phyloP scores from a whole-genome alignment of 1,140 invertebrate genomes.

The Pogonomyrmex barbatus region DNA sequence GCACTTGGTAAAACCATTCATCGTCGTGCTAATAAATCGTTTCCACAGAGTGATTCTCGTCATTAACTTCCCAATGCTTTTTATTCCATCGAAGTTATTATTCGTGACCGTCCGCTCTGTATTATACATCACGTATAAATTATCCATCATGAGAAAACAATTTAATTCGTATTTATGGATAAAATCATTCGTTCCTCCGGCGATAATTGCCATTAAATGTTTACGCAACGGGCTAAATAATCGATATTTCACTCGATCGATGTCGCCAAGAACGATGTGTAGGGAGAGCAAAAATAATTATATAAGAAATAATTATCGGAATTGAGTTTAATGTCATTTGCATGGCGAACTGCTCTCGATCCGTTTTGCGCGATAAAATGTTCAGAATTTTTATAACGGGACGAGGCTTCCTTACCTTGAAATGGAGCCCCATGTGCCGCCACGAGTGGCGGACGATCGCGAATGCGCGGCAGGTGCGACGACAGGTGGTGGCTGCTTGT shows the following conservation, averaged over 20 bases:
- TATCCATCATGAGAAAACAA: background rate
- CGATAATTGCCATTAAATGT: slow-evolving; percentile 38
- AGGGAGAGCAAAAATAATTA: background rate
- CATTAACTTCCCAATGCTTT: background rate
- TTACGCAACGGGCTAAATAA: slow-evolving; percentile 1
- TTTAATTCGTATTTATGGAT: slow-evolving; percentile 8
- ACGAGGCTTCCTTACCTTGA: slow-evolving; percentile 79
- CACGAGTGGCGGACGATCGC: slow-evolving; percentile 83
- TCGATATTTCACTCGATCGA: slow-evolving; percentile 36
- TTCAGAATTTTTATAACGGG: background rate
- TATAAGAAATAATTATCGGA: slow-evolving; percentile 5
- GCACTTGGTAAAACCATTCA: slow-evolving; percentile 25
- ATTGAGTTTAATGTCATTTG: background rate
- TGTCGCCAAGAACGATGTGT: background rate
- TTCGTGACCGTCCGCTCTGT: background rate
- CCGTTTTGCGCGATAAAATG: slow-evolving; percentile 4
- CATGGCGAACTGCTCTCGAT: background rate
- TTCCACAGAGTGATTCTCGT: background rate
- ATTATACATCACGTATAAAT: slow-evolving; percentile 12
- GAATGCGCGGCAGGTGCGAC: slow-evolving; percentile 83
- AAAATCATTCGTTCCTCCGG: background rate
- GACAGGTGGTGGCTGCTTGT: slow-evolving; percentile 82
- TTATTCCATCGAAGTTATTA: background rate
- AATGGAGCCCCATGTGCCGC: slow-evolving; percentile 87
- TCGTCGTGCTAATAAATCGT: background rate